These are phyloP conservation scores for Drosophila pectinifera DNA, from an alignment of 1,140 invertebrate genomes.

Conservation along the genomic window DNA sequence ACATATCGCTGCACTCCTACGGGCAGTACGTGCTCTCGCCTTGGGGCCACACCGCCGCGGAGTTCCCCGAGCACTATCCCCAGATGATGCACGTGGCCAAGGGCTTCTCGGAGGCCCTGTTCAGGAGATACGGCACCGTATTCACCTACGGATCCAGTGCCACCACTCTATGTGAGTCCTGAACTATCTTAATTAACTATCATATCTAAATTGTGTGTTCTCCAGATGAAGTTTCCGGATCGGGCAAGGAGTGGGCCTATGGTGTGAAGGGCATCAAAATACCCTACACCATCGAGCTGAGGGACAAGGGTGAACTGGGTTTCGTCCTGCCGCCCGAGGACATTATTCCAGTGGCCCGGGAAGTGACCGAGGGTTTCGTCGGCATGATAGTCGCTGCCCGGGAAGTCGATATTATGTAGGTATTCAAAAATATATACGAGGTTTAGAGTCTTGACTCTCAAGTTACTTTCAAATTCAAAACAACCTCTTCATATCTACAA, in stretches of 20 bases:
- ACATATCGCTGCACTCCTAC: slow-evolving; percentile 86
- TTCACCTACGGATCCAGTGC: slow-evolving; percentile 86
- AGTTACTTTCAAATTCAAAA: no score
- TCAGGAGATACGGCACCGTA: slow-evolving; percentile 81
- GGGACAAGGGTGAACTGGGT: slow-evolving; percentile 90
- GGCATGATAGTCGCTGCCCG: slow-evolving; percentile 87
- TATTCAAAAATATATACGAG: background rate
- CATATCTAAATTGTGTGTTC: background rate
- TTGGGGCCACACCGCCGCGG: slow-evolving; percentile 81
- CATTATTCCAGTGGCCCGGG: slow-evolving; percentile 90
- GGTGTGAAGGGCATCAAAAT: slow-evolving; percentile 88
- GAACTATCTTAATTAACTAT: background rate
- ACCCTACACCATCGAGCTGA: slow-evolving; percentile 88
- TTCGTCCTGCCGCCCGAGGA: slow-evolving; percentile 91
- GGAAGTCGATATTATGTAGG: slow-evolving; percentile 60
- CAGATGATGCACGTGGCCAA: slow-evolving; percentile 85
- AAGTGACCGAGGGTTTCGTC: slow-evolving; percentile 89
- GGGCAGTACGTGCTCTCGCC: slow-evolving; percentile 85
- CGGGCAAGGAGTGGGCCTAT: slow-evolving; percentile 91
- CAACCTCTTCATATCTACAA: no score
- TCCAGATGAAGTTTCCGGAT: slow-evolving; percentile 86
- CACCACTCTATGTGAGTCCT: slow-evolving; percentile 85
- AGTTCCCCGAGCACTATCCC: slow-evolving; percentile 86
- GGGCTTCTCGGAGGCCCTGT: slow-evolving; percentile 84
- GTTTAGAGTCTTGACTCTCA: background rate